These are phyloP conservation scores for Mustelus asterias DNA, from an alignment of 2,113 vertebrate species.

Conservation along the genomic window DNA sequence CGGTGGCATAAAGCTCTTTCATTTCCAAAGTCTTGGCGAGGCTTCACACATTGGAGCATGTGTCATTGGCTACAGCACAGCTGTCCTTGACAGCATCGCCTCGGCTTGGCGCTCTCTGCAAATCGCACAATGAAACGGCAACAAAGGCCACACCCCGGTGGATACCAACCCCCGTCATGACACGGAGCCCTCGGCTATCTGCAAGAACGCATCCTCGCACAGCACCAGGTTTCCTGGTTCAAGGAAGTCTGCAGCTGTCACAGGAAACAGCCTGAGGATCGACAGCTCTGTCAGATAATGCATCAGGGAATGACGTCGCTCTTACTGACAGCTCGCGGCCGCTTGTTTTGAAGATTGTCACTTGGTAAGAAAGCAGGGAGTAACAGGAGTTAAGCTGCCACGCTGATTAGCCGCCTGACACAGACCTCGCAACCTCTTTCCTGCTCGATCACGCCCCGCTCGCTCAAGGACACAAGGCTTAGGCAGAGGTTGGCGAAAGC, in stretches of 20 bases:
- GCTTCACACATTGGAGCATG: background rate
- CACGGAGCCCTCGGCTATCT: background rate
- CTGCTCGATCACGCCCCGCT: background rate
- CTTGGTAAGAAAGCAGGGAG: background rate
- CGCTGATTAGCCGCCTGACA: background rate
- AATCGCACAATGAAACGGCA: background rate
- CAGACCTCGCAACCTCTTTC: background rate
- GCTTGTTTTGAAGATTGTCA: background rate
- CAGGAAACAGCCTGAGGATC: slow-evolving; percentile 29
- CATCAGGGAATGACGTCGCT: background rate
- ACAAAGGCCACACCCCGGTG: background rate
- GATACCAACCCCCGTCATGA: background rate
- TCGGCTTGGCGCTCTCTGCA: background rate
- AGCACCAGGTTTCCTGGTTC: background rate
- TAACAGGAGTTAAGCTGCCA: background rate
- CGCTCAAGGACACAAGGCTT: background rate
- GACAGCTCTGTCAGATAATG: background rate
- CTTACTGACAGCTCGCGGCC: background rate
- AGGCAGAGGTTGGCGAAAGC: background rate
- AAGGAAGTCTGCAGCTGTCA: background rate
- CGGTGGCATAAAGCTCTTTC: background rate
- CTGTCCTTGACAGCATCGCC: background rate
- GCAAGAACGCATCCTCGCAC: background rate
- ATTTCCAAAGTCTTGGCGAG: background rate
- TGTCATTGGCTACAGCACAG: background rate